Conservation (phyloP, 2,888 invertebrate genomes). For the Protophormia terraenovae region DNA sequence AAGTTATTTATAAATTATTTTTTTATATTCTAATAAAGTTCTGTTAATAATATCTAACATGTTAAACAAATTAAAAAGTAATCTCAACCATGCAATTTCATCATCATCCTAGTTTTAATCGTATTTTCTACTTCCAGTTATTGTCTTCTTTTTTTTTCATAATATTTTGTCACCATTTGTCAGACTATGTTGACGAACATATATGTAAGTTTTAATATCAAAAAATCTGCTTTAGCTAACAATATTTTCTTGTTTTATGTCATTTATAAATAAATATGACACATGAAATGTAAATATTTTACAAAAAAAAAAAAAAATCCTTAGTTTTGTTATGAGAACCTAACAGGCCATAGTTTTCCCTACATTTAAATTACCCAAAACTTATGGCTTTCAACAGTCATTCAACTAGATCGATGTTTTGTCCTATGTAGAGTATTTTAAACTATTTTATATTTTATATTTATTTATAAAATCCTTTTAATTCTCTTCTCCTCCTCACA, state of each 20-base stretch:
- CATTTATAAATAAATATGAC: neutral
- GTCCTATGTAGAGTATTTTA: no score
- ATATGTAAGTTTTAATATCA: neutral
- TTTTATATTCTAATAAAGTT: no score
- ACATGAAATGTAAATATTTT: conserved; percentile 30
- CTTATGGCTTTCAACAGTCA: no score
- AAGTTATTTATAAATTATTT: no score
- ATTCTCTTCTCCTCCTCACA: no score
- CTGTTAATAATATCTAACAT: no score
- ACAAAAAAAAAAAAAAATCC: conserved; percentile 28
- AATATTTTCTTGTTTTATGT: conserved; percentile 5
- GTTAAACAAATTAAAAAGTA: no score
- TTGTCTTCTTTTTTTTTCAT: neutral
- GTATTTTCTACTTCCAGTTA: neutral
- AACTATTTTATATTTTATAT: no score
- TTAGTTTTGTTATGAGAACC: conserved; percentile 9
- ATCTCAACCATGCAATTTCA: neutral
- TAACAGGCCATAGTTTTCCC: conserved; percentile 13
- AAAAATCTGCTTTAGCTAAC: neutral
- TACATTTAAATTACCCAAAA: neutral
- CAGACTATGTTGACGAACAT: neutral
- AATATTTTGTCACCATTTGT: neutral
- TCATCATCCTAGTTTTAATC: neutral
- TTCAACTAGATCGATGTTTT: no score
- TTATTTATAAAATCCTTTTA: no score